These are phyloP conservation scores for Pteronura brasiliensis DNA, from an alignment of 2,113 vertebrate species.

Conservation along the genomic window DNA sequence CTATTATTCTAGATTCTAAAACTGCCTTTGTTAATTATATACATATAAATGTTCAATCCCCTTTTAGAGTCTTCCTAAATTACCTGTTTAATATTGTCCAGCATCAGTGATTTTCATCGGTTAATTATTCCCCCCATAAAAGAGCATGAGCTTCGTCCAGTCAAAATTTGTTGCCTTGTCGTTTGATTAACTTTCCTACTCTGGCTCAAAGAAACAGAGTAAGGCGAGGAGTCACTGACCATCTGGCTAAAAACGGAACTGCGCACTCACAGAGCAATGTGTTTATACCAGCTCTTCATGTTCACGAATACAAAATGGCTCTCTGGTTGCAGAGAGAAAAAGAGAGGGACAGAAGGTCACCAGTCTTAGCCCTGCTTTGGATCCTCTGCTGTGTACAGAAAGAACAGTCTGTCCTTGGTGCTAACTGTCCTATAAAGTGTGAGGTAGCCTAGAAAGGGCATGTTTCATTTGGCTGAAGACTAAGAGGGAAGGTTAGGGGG, in stretches of 20 bases:
- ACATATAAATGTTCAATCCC: conserved; percentile 57
- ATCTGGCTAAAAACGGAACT: not conserved
- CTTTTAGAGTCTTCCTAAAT: conserved; percentile 66
- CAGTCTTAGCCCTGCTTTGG: too few relatives aligned
- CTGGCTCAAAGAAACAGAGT: not conserved
- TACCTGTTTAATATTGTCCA: conserved; percentile 56
- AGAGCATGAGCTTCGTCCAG: conserved; percentile 47
- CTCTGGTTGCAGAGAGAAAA: not conserved
- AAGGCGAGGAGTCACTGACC: not conserved
- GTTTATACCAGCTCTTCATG: not conserved
- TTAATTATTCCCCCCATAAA: conserved; percentile 71
- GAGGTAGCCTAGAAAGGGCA: not conserved
- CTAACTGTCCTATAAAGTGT: not conserved
- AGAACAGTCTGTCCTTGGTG: not conserved
- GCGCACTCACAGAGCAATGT: not conserved
- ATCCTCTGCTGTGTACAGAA: not conserved
- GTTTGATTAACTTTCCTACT: conserved; percentile 42
- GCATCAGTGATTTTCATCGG: conserved; percentile 70
- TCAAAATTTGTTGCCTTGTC: conserved; percentile 50
- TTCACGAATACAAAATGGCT: not conserved
- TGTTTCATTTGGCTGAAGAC: not conserved
- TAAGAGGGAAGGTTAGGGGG: not conserved
- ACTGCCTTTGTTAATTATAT: conserved; percentile 65
- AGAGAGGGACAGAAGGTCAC: not conserved
- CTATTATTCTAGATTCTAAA: conserved; percentile 53